Evolutionary conservation across 2,113 vertebrate species (phyloP).

Genomic region (Grammomys surdaster): DNA sequence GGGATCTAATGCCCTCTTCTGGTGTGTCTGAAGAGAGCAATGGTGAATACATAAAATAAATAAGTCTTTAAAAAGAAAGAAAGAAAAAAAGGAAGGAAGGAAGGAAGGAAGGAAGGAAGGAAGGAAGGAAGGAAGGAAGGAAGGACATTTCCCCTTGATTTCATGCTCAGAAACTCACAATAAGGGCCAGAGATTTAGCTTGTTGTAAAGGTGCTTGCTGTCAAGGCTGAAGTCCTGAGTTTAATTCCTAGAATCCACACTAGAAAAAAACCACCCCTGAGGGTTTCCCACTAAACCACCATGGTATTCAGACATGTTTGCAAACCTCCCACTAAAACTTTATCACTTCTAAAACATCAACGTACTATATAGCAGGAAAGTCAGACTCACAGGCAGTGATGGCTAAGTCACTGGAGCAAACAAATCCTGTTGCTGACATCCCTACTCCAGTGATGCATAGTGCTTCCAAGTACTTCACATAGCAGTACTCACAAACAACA

Average conservation of each 20-base stretch:
- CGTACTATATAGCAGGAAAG: neutral
- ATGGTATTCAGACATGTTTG: no score
- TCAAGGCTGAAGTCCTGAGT: neutral
- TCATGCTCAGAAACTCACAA: neutral
- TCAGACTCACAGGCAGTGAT: neutral
- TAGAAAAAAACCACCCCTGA: neutral
- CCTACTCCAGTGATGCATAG: neutral
- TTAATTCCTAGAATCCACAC: neutral
- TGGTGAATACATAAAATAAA: no score
- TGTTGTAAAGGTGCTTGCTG: neutral
- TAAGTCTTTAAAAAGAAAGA: no score
- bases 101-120: no score
- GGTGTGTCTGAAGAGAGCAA: no score
- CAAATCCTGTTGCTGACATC: neutral
- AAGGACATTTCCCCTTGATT: neutral
- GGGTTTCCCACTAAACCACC: neutral
- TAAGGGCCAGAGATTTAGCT: neutral
- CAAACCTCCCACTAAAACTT: neutral
- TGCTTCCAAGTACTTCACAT: neutral
- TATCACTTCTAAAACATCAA: constrained; percentile 15
- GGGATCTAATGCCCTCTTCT: no score
- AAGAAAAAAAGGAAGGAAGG: no score
- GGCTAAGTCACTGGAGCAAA: neutral
- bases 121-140: no score
- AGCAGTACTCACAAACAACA: neutral